Conservation (phyloP, 2,113 vertebrate species). For the Catagonus wagneri region DNA sequence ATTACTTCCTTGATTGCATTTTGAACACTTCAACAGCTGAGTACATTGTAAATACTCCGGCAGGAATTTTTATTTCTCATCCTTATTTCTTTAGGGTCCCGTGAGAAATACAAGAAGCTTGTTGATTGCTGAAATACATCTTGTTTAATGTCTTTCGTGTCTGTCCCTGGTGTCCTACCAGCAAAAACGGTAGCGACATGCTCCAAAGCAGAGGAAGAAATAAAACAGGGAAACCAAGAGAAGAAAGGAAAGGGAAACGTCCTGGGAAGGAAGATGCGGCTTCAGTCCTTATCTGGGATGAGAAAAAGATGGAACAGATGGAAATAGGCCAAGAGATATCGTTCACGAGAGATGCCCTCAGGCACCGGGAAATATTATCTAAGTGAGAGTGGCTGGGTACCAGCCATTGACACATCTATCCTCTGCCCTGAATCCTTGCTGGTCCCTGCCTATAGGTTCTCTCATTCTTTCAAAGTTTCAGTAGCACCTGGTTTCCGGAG, state of each 20-base stretch:
- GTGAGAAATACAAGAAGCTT: slow-evolving; percentile 69
- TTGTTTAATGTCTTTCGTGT: slow-evolving; percentile 73
- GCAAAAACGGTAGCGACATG: slow-evolving; percentile 36
- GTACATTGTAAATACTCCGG: slow-evolving; percentile 71
- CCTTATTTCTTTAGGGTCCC: slow-evolving; percentile 64
- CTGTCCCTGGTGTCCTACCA: slow-evolving; percentile 41
- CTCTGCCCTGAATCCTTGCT: background rate
- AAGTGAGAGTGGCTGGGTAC: background rate
- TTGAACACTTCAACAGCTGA: slow-evolving; percentile 78
- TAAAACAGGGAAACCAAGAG: background rate
- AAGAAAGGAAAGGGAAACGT: background rate
- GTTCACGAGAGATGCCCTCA: fast-evolving
- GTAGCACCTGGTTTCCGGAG: background rate
- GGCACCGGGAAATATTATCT: fast-evolving
- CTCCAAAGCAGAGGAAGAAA: slow-evolving; percentile 15
- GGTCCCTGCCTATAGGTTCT: background rate
- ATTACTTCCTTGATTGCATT: slow-evolving; percentile 80
- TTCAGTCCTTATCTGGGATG: background rate
- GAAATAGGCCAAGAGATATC: background rate
- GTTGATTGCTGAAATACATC: slow-evolving; percentile 78
- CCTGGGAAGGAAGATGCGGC: background rate
- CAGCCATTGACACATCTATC: fast-evolving
- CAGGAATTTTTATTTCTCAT: slow-evolving; percentile 77
- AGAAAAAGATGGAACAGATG: background rate
- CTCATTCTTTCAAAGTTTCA: background rate